phyloP scores from a whole-genome alignment of 2,113 vertebrate species.

The Pseudolaguvia tuberculata region DNA sequence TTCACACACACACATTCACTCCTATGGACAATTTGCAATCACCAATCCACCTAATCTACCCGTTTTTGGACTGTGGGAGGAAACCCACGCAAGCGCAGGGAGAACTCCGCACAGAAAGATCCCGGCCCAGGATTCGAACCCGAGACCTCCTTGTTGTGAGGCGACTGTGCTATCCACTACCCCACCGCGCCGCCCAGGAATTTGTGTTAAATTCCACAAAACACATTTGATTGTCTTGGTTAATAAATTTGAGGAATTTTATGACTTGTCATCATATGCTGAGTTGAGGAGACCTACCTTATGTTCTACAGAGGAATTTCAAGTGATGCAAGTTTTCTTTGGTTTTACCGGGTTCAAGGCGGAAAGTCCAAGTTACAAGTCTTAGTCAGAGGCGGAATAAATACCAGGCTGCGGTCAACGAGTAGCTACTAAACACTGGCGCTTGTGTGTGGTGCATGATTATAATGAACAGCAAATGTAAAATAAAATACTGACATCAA shows the following conservation, averaged over 20 bases:
- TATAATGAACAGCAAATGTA: conserved; percentile 1
- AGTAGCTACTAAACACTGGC: not conserved
- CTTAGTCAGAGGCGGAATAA: not conserved
- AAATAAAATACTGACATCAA: conserved; percentile 9
- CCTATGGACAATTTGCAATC: too few relatives aligned
- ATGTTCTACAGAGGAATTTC: not conserved
- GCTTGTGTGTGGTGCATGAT: not conserved
- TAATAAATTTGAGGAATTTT: not conserved
- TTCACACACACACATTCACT: too few relatives aligned
- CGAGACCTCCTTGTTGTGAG: too few relatives aligned
- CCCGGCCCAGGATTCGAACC: too few relatives aligned
- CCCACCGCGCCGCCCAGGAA: too few relatives aligned
- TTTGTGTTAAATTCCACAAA: not conserved
- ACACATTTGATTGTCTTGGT: not conserved
- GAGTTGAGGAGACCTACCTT: not conserved
- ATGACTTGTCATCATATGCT: too few relatives aligned
- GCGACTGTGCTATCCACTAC: too few relatives aligned
- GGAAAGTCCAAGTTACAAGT: not conserved
- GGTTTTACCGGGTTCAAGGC: not conserved
- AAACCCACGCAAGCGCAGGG: too few relatives aligned
- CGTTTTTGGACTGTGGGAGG: too few relatives aligned
- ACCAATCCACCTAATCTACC: too few relatives aligned
- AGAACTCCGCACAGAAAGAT: too few relatives aligned
- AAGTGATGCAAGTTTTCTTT: not conserved
- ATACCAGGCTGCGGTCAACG: not conserved